Evolutionary conservation across 2,113 vertebrate species (phyloP).

Genomic region (Vidua chalybeata): DNA sequence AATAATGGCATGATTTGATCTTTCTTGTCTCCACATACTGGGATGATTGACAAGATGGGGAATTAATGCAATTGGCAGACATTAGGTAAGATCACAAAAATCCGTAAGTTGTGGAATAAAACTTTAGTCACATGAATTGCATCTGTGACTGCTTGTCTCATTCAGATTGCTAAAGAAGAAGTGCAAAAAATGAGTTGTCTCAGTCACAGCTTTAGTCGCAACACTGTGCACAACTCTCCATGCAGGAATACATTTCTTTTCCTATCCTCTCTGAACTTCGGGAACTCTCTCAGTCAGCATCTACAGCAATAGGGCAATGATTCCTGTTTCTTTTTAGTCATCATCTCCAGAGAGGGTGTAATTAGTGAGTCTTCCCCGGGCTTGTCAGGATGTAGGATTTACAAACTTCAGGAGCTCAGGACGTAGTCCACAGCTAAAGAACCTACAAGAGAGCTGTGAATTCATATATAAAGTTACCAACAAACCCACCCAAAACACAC

Average conservation of each 20-base stretch:
- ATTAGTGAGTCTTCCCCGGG: background rate
- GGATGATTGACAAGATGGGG: background rate
- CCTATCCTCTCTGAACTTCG: background rate
- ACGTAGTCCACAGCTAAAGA: background rate
- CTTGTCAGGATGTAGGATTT: background rate
- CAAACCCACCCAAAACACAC: rapidly evolving
- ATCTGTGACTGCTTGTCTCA: background rate
- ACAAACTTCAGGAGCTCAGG: background rate
- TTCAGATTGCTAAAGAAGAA: background rate
- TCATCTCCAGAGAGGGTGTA: background rate
- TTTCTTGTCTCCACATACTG: background rate
- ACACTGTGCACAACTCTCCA: background rate
- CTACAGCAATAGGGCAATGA: background rate
- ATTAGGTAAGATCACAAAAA: background rate
- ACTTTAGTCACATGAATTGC: background rate
- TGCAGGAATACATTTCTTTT: background rate
- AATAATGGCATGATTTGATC: background rate
- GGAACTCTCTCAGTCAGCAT: background rate
- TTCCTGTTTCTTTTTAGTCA: background rate
- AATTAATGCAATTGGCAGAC: background rate
- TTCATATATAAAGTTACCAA: background rate
- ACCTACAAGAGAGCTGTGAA: background rate
- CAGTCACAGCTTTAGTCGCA: rapidly evolving
- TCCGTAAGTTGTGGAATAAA: background rate
- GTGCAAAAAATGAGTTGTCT: background rate